Percentiles rank a stretch among this genome's conserved stretches.
Evolutionary conservation across 2,113 vertebrate species (phyloP).

Genomic region (Octodon degus): DNA sequence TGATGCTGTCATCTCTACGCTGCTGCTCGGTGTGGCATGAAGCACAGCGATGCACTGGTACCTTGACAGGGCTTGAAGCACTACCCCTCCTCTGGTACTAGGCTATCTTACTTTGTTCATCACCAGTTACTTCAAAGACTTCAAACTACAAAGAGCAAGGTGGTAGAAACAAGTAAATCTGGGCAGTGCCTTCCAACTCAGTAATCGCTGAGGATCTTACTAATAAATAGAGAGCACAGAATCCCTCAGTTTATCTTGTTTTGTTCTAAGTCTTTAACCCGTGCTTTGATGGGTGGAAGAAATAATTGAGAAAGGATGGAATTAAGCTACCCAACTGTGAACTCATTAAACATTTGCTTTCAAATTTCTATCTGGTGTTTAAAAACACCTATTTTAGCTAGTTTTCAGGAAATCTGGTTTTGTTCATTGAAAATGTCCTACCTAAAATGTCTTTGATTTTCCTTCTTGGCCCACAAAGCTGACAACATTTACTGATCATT

Average conservation of each 20-base stretch:
- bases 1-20: rapidly evolving
- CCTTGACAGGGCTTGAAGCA: rapidly evolving
- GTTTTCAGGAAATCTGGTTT: background rate
- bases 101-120: background rate
- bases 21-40: rapidly evolving
- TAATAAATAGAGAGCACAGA: background rate
- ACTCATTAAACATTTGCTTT: background rate
- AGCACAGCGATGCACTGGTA: background rate
- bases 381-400: background rate
- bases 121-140: background rate
- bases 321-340: background rate
- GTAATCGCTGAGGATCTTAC: background rate
- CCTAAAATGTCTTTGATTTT: background rate
- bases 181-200: background rate
- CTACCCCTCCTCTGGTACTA: no score
- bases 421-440: background rate
- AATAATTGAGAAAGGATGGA: background rate
- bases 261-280: background rate
- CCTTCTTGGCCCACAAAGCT: background rate
- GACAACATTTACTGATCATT: background rate
- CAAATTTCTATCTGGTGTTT: background rate
- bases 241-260: background rate
- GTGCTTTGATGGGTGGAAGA: rapidly evolving
- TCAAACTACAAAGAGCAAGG: background rate
- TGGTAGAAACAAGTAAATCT: background rate